A percentile compares a stretch with the other conserved stretches of the same genome.
These are phyloP conservation scores for Cancer borealis DNA, from an alignment of 2,888 invertebrate species.

Conservation along the genomic window DNA sequence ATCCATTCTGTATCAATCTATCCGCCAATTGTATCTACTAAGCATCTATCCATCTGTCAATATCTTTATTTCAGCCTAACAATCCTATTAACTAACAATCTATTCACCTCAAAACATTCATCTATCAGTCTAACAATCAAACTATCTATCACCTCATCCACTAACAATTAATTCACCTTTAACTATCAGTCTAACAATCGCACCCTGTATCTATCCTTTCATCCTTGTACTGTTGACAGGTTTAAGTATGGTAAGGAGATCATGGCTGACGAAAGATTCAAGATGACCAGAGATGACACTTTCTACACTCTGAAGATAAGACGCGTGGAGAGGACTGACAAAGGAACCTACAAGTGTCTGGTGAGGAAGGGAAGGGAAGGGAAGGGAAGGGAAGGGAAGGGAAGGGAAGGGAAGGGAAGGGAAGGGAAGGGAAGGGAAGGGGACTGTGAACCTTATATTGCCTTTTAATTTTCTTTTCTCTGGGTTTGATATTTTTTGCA, in stretches of 20 bases:
- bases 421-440: not conserved
- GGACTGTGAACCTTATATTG: too few relatives aligned
- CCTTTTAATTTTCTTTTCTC: not conserved
- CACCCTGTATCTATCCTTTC: too few relatives aligned
- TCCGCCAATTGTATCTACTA: too few relatives aligned
- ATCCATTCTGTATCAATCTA: too few relatives aligned
- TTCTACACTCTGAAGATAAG: constrained; percentile 75
- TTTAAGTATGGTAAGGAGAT: constrained; percentile 76
- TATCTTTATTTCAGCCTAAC: too few relatives aligned
- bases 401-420: not conserved
- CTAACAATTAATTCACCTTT: too few relatives aligned
- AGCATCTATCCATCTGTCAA: too few relatives aligned
- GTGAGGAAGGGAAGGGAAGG: constrained; percentile 46
- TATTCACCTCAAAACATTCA: too few relatives aligned
- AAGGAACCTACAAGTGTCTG: constrained; percentile 71
- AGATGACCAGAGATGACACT: constrained; percentile 68
- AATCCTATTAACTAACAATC: too few relatives aligned
- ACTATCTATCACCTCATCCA: too few relatives aligned
- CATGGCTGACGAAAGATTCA: constrained; percentile 72
- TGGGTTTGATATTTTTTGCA: not conserved
- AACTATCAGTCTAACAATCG: too few relatives aligned
- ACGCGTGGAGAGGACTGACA: constrained; percentile 68
- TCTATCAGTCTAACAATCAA: too few relatives aligned
- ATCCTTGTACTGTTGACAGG: constrained; percentile 44
- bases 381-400: not conserved